These are phyloP conservation scores for Dasysyrphus albostriatus DNA, from an alignment of 2,888 invertebrate genomes.

Conservation along the genomic window DNA sequence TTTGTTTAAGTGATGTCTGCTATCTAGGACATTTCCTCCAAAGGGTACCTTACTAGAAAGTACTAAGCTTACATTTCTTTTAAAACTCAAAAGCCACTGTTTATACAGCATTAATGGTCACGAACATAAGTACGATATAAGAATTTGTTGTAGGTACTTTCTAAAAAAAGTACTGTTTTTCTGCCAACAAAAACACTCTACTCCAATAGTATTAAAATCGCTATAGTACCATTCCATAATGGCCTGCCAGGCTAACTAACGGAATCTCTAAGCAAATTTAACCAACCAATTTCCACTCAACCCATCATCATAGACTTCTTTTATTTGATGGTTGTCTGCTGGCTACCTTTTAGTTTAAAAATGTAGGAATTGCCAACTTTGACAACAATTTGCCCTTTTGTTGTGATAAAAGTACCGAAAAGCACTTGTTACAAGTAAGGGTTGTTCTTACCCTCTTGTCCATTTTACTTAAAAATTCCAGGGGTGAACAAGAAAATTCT, in stretches of 20 bases:
- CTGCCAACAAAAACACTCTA: neutral
- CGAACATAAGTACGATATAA: too few species aligned
- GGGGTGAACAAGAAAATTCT: neutral
- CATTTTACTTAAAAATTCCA: neutral
- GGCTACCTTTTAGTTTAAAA: neutral
- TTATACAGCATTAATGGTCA: too few species aligned
- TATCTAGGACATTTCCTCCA: too few species aligned
- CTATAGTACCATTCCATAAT: neutral
- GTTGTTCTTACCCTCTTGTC: constrained; percentile 16
- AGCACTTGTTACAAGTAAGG: constrained; percentile 44
- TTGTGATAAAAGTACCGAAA: constrained; percentile 25
- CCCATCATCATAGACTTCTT: constrained; percentile 23
- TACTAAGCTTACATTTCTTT: too few species aligned
- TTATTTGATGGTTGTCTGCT: constrained; percentile 36
- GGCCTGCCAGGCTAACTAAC: neutral
- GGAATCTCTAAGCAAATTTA: constrained; percentile 55
- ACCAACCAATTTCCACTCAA: constrained; percentile 1
- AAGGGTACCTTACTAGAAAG: too few species aligned
- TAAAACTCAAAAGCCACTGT: too few species aligned
- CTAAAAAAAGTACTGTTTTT: too few species aligned
- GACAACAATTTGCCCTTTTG: constrained; percentile 63
- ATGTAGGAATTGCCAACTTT: constrained; percentile 41
- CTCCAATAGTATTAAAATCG: constrained; percentile 27
- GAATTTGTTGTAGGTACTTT: too few species aligned
- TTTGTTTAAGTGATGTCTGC: too few species aligned